Base-by-base conservation (phyloP, 2,113 vertebrate genomes). In the Danionella cerebrum region DNA sequence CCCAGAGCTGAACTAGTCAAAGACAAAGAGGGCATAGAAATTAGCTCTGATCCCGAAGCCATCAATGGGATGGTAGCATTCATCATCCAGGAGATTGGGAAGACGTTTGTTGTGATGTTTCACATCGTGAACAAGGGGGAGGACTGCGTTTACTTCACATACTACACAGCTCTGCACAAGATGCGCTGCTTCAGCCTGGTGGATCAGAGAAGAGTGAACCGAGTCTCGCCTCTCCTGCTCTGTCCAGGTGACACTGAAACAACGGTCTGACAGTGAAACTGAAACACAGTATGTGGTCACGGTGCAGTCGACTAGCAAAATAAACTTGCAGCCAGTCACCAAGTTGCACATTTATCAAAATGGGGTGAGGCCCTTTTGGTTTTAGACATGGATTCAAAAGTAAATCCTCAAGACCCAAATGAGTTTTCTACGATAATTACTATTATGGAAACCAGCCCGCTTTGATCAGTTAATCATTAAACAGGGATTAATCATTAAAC, bases 1-100 rank as follows among this genome's bases (percentile, higher is more conserved):
- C n/a, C n/a, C 72, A 94, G 92, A 80, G 72, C 78, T 6, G 66
- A 83, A 52, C 78, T 92, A 13, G 79, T 83, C 1, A 35, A 82
- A 0, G 82, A 84, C 69, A 95, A 94, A 71, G 79, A 88, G 0
- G 90, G 87, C 5, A 77, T 97, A 0, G 77, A 82, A 38, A 89
- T 97, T 38, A 14, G 74, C 18, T 93, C 90, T 0, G 64, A 84
- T 1, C 71, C 81, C 0, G 59, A 58, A 44, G 22, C 57, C 2
- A 81, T 0, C 3, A 71, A 80, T 0, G 89, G 92, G 9, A 82
- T 80, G 19, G 88, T 98, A 66, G 78, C 71, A 44, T 81, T 94
- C 59, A 50, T 72, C 1, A 1, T 79, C 84, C 76, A 76, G 31
- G 48, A 65, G 1, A 47, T 76, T 0, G 44, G 75, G 0, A 45